Evolutionary conservation across 2,113 vertebrate genomes (phyloP).

Genomic region (Mellivora capensis): DNA sequence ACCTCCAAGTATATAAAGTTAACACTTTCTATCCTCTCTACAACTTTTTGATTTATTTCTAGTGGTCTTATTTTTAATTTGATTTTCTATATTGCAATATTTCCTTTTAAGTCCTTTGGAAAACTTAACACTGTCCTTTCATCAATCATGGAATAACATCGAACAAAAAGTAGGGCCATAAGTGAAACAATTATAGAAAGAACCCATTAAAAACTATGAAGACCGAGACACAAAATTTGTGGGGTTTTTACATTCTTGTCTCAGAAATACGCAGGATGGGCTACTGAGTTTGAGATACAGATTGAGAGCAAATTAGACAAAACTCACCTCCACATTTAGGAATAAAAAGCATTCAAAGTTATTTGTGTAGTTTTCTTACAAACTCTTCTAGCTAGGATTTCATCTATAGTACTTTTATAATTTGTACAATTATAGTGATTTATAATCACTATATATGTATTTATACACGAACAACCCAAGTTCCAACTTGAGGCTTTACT

Average conservation of each 20-base stretch:
- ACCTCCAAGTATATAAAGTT: background rate
- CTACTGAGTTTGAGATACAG: background rate
- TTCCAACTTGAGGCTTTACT: background rate
- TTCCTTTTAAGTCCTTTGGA: background rate
- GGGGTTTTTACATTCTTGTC: background rate
- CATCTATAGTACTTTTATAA: background rate
- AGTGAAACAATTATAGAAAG: background rate
- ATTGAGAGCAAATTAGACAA: background rate
- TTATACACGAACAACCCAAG: background rate
- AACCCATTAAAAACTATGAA: background rate
- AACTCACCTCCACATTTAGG: background rate
- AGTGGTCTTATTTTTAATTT: background rate
- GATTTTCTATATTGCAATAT: background rate
- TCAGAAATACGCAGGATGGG: background rate
- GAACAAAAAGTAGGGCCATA: background rate
- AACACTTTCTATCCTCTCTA: background rate
- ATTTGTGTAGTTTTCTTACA: background rate
- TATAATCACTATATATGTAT: background rate
- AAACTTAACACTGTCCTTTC: background rate
- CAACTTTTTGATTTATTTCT: background rate
- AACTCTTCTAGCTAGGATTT: background rate
- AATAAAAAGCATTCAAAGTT: background rate
- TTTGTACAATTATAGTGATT: background rate
- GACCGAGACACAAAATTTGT: background rate
- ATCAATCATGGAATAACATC: background rate